phyloP scores from a whole-genome alignment of 53 echinoderm and acorn worm genomes.

The Henricia sp. region DNA sequence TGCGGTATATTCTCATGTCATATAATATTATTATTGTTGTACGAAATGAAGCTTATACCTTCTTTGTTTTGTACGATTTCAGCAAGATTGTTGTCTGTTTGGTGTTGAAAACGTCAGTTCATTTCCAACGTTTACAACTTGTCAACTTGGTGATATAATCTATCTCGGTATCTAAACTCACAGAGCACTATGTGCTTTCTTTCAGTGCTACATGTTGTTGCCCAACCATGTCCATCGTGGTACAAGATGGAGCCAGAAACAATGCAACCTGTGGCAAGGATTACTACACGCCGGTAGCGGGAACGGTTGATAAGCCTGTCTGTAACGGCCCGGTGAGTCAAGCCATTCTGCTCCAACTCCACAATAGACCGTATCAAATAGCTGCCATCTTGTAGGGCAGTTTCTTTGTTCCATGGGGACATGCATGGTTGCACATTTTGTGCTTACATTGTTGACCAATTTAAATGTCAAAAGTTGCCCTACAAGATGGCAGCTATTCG shows the following conservation, averaged over 20 bases:
- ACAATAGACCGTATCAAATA: neutral
- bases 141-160: too few relatives aligned
- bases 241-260: neutral
- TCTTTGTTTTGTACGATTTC: neutral
- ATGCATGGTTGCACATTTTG: neutral
- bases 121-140: neutral
- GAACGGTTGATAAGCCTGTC: neutral
- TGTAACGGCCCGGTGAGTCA: constrained; percentile 41
- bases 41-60: neutral
- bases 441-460: neutral
- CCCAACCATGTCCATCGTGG: constrained; percentile 8
- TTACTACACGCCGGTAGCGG: constrained; percentile 20
- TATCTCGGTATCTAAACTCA: too few relatives aligned
- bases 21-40: neutral
- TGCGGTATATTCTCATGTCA: too few relatives aligned
- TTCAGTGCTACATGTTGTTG: constrained; percentile 31
- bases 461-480: too few relatives aligned
- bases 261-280: constrained; percentile 23
- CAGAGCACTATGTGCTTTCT: neutral
- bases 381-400: neutral
- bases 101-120: neutral
- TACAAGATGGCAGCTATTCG: too few relatives aligned
- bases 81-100: neutral
- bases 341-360: neutral
- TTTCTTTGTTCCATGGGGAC: neutral